phyloP scores from a whole-genome alignment of 2,113 vertebrate genomes.

The Misgurnus anguillicaudatus region DNA sequence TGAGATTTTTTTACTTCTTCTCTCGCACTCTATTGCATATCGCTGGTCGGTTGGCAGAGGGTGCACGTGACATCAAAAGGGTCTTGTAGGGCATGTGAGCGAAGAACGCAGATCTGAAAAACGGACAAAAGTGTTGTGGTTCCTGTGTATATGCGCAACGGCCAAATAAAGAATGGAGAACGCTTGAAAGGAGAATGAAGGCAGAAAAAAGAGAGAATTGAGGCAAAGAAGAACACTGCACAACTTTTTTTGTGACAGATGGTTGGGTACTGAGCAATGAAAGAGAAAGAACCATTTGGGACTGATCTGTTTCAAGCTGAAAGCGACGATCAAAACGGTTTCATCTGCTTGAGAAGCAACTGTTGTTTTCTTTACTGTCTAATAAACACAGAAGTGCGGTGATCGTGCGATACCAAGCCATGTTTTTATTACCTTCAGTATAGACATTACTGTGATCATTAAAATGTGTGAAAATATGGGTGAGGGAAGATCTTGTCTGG shows the following conservation, averaged over 20 bases:
- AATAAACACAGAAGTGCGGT: conserved; percentile 8
- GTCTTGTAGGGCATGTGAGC: background rate
- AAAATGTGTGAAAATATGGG: background rate
- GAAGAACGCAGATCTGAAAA: background rate
- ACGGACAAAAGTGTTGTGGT: background rate
- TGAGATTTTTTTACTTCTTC: background rate
- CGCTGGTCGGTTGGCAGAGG: background rate
- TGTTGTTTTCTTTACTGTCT: background rate
- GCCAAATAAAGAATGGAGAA: background rate
- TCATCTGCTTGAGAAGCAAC: conserved; percentile 4
- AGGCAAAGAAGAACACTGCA: background rate
- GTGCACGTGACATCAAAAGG: background rate
- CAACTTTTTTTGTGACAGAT: conserved; percentile 19
- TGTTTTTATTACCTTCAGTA: conserved; percentile 7
- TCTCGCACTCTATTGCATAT: background rate
- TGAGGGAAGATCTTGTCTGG: background rate
- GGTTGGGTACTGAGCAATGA: conserved; percentile 29
- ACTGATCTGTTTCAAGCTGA: conserved; percentile 31
- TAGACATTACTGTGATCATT: conserved; percentile 22
- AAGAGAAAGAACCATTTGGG: conserved; percentile 12
- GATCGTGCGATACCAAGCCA: background rate
- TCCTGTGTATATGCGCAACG: background rate
- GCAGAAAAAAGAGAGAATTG: background rate
- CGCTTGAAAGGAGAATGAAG: background rate
- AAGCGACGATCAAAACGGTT: conserved; percentile 19